A percentile compares a stretch with the other conserved stretches of the same genome.
Evolutionary conservation across 2,888 invertebrate species (phyloP).

Genomic region (Drosophila cognata): DNA sequence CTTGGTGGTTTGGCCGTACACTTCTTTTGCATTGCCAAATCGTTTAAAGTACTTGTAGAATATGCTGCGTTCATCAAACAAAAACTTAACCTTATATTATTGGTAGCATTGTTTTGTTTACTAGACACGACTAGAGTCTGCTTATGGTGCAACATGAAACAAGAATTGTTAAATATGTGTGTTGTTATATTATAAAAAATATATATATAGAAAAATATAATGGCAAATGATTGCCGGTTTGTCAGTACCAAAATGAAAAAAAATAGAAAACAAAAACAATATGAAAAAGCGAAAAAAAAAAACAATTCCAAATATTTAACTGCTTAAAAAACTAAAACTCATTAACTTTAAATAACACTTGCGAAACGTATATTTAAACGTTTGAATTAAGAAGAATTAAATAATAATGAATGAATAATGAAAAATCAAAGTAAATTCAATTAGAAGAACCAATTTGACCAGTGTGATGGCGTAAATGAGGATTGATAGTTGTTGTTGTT

Average conservation of each 20-base stretch:
- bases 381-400: neutral
- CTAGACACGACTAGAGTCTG: slow-evolving; percentile 54
- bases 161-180: slow-evolving; percentile 12
- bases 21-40: slow-evolving; percentile 33
- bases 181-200: slow-evolving; percentile 1
- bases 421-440: neutral
- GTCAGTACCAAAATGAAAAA: slow-evolving; percentile 4
- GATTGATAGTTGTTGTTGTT: slow-evolving; percentile 60
- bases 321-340: slow-evolving; percentile 1
- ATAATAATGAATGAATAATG: neutral
- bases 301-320: slow-evolving; percentile 3
- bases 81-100: slow-evolving; percentile 60
- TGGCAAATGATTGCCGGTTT: neutral
- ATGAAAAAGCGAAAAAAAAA: neutral
- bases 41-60: slow-evolving; percentile 55
- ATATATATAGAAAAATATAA: slow-evolving; percentile 5
- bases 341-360: neutral
- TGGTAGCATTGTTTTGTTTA: slow-evolving; percentile 24
- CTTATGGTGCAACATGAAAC: slow-evolving; percentile 25
- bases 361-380: neutral
- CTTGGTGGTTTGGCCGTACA: slow-evolving; percentile 45
- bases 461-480: slow-evolving; percentile 60
- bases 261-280: neutral
- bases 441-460: slow-evolving; percentile 72
- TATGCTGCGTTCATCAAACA: slow-evolving; percentile 49